A percentile compares a stretch with the other conserved stretches of the same genome.
Evolutionary conservation across 2,888 invertebrate species (phyloP).

Genomic region (Lepetodrilus schrolli): DNA sequence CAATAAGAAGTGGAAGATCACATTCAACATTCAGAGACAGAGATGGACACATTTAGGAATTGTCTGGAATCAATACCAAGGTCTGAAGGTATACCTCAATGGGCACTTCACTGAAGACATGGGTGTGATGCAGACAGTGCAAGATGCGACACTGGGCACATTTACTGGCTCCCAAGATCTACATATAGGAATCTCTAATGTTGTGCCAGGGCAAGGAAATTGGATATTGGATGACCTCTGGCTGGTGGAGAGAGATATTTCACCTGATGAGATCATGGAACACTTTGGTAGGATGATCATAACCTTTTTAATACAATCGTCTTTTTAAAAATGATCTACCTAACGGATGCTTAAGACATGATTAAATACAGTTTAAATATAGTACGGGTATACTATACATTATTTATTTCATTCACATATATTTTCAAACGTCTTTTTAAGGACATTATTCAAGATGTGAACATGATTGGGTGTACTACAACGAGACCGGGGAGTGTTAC

Average conservation of each 20-base stretch:
- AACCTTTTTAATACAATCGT: background rate
- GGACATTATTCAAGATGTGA: slow-evolving; percentile 3
- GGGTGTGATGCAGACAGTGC: background rate
- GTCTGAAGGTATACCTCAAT: slow-evolving; percentile 37
- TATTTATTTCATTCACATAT: too few relatives aligned
- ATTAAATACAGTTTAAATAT: too few relatives aligned
- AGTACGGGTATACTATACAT: too few relatives aligned
- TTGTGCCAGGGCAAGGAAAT: background rate
- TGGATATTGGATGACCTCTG: slow-evolving; percentile 29
- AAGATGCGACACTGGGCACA: background rate
- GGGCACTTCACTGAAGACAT: slow-evolving; percentile 32
- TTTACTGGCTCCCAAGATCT: background rate
- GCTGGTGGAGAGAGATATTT: slow-evolving; percentile 19
- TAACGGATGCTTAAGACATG: too few relatives aligned
- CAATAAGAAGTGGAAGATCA: slow-evolving; percentile 18
- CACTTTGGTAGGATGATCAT: slow-evolving; percentile 4
- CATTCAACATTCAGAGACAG: slow-evolving; percentile 30
- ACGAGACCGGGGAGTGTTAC: slow-evolving; percentile 22
- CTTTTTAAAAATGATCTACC: too few relatives aligned
- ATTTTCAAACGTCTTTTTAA: too few relatives aligned
- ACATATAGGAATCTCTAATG: background rate
- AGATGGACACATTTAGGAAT: slow-evolving; percentile 36
- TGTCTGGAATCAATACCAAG: slow-evolving; percentile 37
- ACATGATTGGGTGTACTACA: slow-evolving; percentile 20
- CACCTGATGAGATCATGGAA: background rate